These are phyloP conservation scores for Pemphredon lugubris DNA, from an alignment of 2,888 invertebrate species.

Conservation along the genomic window DNA sequence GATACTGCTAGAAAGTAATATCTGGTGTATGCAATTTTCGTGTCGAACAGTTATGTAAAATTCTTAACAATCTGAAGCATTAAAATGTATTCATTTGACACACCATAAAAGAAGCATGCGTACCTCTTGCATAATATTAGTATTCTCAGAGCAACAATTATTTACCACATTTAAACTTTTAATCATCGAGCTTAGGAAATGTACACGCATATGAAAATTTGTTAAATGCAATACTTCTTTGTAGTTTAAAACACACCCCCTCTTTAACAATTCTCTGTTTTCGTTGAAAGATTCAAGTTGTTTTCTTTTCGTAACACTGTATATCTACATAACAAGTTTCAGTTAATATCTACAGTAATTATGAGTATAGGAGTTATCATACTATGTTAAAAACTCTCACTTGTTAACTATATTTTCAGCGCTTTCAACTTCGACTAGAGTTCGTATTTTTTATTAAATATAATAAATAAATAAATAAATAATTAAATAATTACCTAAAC, in stretches of 20 bases:
- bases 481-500: constrained; percentile 22
- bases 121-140: constrained; percentile 30
- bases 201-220: constrained; percentile 17
- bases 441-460: constrained; percentile 22
- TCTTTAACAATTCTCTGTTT: constrained; percentile 39
- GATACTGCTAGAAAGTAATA: constrained; percentile 24
- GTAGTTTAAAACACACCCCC: constrained; percentile 31
- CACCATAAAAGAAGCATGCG: constrained; percentile 16
- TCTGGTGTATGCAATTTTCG: constrained; percentile 25
- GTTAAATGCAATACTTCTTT: constrained; percentile 19
- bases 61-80: constrained; percentile 44
- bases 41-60: constrained; percentile 47
- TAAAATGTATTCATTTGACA: constrained; percentile 25
- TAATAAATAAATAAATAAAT: constrained; percentile 37
- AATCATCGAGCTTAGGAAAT: constrained; percentile 18
- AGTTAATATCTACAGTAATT: constrained; percentile 65
- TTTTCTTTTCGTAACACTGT: constrained; percentile 53
- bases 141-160: constrained; percentile 34
- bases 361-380: constrained; percentile 64
- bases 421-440: constrained; percentile 14
- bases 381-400: constrained; percentile 61
- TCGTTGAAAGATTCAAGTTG: constrained; percentile 39
- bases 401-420: constrained; percentile 26
- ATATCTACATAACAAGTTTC: constrained; percentile 69
- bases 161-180: constrained; percentile 32